Evolutionary conservation across 2,797 vertebrate genomes (phyloP), one percentile per base, ranked within the genome.

Genomic region (Lithobates sylvaticus): DNA sequence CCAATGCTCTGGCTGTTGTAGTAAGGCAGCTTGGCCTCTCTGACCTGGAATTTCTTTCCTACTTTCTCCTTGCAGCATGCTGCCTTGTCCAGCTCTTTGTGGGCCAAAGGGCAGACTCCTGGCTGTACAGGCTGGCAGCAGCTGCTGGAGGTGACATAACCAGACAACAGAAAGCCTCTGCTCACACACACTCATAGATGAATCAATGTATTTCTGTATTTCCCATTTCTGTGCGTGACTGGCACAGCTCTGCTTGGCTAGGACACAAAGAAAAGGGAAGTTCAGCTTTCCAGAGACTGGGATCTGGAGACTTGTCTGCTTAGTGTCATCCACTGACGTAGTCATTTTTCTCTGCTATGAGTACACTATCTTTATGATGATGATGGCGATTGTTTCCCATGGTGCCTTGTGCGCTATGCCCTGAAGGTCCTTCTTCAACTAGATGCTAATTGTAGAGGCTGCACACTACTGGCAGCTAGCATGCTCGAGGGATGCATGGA

Each of bases 361-460:
- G 86, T 82, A 8, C 34, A 71, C 81, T 87, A 87, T 87, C 86
- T 84, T 85, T 89, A 88, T 88, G 81, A 82, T 94, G 95, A 93
- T 93, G 93, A 93, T 95, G 93, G 93, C 92, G 93, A 90, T 91
- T 91, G 90, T 87, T 91, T 92, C 92, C 93, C 93, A 93, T 92
- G 84, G 89, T 93, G 89, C 92, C 91, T 94, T 91, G 95, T 92
- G 96, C 95, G 95, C 95, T 95, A 93, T 95, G 96, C 95, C 96
- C 91, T 92, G 96, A 96, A 97, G 97, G 97, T 97, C 96, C 93
- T 92, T 69, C 94, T 94, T 95, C 95, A 96, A 98, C 96, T 98
- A 94, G 97, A 98, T 96, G 96, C 97, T 99, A 99, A 99, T 99
- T 99, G 98, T 95, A 91, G 95, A 95, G 96, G 96, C 96, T 96